Percentiles rank a stretch among this genome's conserved stretches.
These are phyloP conservation scores for Probaryconus sp. DNA, from an alignment of 1,140 invertebrate species.

Conservation along the genomic window DNA sequence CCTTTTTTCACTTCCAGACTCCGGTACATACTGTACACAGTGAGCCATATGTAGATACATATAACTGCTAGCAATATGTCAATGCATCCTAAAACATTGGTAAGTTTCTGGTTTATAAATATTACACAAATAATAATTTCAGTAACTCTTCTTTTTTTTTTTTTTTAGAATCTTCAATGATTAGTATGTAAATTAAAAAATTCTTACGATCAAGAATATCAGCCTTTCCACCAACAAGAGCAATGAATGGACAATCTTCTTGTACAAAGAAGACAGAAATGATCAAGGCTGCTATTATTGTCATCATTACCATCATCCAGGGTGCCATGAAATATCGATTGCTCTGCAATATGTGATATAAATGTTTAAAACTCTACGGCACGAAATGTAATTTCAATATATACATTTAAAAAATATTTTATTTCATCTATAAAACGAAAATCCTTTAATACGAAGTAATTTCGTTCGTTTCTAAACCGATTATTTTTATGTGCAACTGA, in stretches of 20 bases:
- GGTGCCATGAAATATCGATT: conserved; percentile 76
- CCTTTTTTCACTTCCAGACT: conserved; percentile 73
- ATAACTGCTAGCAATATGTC: conserved; percentile 66
- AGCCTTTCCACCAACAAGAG: conserved; percentile 68
- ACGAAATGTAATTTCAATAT: too few relatives aligned
- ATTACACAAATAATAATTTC: too few relatives aligned
- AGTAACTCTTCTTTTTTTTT: conserved; percentile 1
- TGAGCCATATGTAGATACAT: conserved; percentile 76
- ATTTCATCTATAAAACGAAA: neutral
- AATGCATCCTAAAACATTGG: conserved; percentile 69
- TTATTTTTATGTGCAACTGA: neutral
- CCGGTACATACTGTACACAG: conserved; percentile 78
- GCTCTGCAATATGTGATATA: conserved; percentile 66
- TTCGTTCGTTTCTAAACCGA: too few relatives aligned
- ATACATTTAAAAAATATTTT: neutral
- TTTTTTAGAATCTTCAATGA: neutral
- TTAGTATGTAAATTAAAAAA: neutral
- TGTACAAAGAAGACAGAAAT: conserved; percentile 72
- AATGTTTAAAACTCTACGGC: neutral
- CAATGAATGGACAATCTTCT: conserved; percentile 71
- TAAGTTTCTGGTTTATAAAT: too few relatives aligned
- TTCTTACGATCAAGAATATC: conserved; percentile 71
- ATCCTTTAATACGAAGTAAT: too few relatives aligned
- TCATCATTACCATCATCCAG: conserved; percentile 77
- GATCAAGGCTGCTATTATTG: conserved; percentile 70